phyloP scores from a whole-genome alignment of 2,113 vertebrate genomes.

The Cynoglossus semilaevis region DNA sequence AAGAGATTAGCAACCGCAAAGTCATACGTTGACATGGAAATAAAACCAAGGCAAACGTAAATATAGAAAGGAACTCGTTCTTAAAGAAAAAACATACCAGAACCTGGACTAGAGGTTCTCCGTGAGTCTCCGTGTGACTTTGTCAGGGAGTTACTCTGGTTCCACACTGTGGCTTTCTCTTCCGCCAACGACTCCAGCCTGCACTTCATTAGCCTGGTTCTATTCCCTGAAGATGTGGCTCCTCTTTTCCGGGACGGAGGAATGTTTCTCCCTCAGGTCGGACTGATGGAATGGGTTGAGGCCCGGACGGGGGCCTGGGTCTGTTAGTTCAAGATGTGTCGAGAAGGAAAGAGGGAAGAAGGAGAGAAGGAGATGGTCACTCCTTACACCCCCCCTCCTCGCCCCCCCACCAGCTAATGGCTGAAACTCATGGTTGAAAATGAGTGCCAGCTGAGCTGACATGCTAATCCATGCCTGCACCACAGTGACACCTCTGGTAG shows the following conservation, averaged over 20 bases:
- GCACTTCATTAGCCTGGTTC: constrained; percentile 74
- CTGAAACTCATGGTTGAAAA: constrained; percentile 60
- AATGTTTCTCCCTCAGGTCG: constrained; percentile 71
- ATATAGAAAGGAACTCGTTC: too few relatives aligned
- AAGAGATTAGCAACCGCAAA: too few relatives aligned
- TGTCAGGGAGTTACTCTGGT: constrained; percentile 18
- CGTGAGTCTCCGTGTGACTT: constrained; percentile 12
- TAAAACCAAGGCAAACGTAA: too few relatives aligned
- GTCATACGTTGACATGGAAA: too few relatives aligned
- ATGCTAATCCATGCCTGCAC: constrained; percentile 47
- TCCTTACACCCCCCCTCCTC: not conserved
- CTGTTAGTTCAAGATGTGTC: constrained; percentile 67
- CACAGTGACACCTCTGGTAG: constrained; percentile 8
- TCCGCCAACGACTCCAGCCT: constrained; percentile 49
- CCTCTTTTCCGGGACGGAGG: constrained; percentile 72
- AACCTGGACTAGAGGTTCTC: constrained; percentile 6
- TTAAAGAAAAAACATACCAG: not conserved
- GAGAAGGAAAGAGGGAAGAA: constrained; percentile 30
- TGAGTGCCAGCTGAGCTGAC: constrained; percentile 69
- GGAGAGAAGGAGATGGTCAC: constrained; percentile 37
- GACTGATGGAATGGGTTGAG: constrained; percentile 63
- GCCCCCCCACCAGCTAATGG: constrained; percentile 28
- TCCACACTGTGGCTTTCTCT: constrained; percentile 35
- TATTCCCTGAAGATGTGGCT: constrained; percentile 73
- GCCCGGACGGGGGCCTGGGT: constrained; percentile 58